A percentile compares a stretch with the other conserved stretches of the same genome.
phyloP scores from a whole-genome alignment of 2,888 invertebrate genomes.

The Listrodromus nycthemerus region DNA sequence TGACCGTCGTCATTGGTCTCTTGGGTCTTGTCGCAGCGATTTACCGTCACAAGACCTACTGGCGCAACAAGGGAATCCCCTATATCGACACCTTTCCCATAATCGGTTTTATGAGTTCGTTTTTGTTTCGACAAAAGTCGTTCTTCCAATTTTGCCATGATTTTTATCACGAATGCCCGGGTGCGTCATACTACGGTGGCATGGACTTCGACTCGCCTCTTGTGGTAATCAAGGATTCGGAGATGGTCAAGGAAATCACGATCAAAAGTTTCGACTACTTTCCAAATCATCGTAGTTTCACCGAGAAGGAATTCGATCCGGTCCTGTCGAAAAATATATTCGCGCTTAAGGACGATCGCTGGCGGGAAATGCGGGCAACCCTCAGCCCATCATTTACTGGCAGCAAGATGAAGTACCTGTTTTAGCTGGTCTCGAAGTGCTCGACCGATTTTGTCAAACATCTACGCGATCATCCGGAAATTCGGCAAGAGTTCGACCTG shows the following conservation, averaged over 20 bases:
- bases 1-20: neutral
- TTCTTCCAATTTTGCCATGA: neutral
- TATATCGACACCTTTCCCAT: slow-evolving; percentile 1
- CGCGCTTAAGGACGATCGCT: slow-evolving; percentile 72
- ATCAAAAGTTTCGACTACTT: slow-evolving; percentile 74
- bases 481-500: slow-evolving; percentile 81
- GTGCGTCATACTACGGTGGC: neutral
- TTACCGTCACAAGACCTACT: neutral
- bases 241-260: slow-evolving; percentile 75
- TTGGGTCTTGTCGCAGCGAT: neutral
- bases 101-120: neutral
- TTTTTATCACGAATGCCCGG: neutral
- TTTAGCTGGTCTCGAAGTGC: slow-evolving; percentile 71
- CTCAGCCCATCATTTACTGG: slow-evolving; percentile 77
- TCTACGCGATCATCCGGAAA: slow-evolving; percentile 68
- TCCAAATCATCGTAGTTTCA: slow-evolving; percentile 41
- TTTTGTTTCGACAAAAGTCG: neutral
- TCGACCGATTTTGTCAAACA: slow-evolving; percentile 58
- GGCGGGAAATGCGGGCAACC: slow-evolving; percentile 76
- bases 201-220: neutral
- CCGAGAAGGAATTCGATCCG: slow-evolving; percentile 70
- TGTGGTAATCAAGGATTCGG: slow-evolving; percentile 73
- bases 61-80: slow-evolving; percentile 8
- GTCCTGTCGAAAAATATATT: slow-evolving; percentile 73
- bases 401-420: slow-evolving; percentile 77